Evolutionary conservation across 2,888 invertebrate genomes (phyloP).

Genomic region (Andrena dorsata): DNA sequence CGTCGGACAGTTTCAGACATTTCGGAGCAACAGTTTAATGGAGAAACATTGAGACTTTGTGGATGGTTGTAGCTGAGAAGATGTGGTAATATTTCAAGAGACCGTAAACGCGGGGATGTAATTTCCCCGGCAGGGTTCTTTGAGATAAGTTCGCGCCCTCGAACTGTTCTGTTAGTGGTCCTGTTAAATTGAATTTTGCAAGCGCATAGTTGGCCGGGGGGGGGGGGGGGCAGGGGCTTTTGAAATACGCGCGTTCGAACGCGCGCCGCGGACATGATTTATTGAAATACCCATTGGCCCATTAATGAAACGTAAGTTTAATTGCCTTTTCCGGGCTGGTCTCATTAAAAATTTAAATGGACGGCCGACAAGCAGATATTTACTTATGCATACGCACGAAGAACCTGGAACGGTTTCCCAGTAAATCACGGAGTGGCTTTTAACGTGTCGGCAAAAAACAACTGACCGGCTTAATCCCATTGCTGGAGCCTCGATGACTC

Average conservation of each 20-base stretch:
- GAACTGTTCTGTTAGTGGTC: conserved; percentile 11
- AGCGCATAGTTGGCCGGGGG: conserved; percentile 15
- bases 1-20: background rate
- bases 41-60: background rate
- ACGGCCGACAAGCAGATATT: conserved; percentile 14
- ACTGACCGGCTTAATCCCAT: background rate
- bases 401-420: background rate
- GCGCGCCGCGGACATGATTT: conserved; percentile 20
- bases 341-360: conserved; percentile 42
- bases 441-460: conserved; percentile 21
- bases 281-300: conserved; percentile 31
- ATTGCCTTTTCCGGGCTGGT: conserved; percentile 12
- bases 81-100: conserved; percentile 25
- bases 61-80: background rate
- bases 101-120: conserved; percentile 15
- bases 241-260: conserved; percentile 31
- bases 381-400: conserved; percentile 11
- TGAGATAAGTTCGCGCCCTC: conserved; percentile 29
- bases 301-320: conserved; percentile 40
- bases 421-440: conserved; percentile 20
- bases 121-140: conserved; percentile 26
- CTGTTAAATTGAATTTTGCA: conserved; percentile 44
- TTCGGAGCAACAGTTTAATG: background rate
- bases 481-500: conserved; percentile 25
- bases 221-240: conserved; percentile 24